Evolutionary conservation across 2,797 vertebrate genomes (phyloP).

Genomic region (Jordanella pulchra): DNA sequence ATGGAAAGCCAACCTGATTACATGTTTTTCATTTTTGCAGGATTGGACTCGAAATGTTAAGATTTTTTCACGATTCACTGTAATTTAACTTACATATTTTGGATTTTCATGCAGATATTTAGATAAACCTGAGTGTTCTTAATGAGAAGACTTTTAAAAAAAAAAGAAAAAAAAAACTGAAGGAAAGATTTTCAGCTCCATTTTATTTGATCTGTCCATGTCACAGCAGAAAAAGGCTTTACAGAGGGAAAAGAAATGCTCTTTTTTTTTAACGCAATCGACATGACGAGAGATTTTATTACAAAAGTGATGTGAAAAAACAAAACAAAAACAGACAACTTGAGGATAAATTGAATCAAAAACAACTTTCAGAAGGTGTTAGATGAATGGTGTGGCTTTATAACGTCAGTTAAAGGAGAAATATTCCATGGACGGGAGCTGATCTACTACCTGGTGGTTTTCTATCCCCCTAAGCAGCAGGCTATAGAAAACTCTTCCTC

Average conservation of each 20-base stretch:
- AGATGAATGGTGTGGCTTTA: neutral
- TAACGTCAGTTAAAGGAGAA: neutral
- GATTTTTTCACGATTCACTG: too few relatives aligned
- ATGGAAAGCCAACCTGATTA: neutral
- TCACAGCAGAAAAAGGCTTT: slow-evolving; percentile 49
- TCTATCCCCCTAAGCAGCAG: slow-evolving; percentile 1
- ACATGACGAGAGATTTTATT: slow-evolving; percentile 33
- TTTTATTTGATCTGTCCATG: slow-evolving; percentile 51
- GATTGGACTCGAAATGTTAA: neutral
- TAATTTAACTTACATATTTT: too few relatives aligned
- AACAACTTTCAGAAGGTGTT: neutral
- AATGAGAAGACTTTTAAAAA: neutral
- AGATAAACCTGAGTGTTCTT: neutral
- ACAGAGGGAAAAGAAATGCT: slow-evolving; percentile 31
- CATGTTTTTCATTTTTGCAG: neutral
- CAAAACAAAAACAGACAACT: slow-evolving; percentile 23
- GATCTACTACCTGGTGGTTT: neutral
- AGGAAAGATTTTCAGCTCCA: slow-evolving; percentile 16
- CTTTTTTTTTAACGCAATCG: slow-evolving; percentile 1
- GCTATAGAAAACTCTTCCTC: neutral
- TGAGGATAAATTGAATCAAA: slow-evolving; percentile 18
- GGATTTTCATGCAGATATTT: neutral
- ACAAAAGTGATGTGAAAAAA: slow-evolving; percentile 31
- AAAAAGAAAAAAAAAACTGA: slow-evolving; percentile 23
- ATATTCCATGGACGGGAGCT: neutral